phyloP scores from a whole-genome alignment of 1,140 invertebrate genomes.

The Pseudomyrmex concolor region DNA sequence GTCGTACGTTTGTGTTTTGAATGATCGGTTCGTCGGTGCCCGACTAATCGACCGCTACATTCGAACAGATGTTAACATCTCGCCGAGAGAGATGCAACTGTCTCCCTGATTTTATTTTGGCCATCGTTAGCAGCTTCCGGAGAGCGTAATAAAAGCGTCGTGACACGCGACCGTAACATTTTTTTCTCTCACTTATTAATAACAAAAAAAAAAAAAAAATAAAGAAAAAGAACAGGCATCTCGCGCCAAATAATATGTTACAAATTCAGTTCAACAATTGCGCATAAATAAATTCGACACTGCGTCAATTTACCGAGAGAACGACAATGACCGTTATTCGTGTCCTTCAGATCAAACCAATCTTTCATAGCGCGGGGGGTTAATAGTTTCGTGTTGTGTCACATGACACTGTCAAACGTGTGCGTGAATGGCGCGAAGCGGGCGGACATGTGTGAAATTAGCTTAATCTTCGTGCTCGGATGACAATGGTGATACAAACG shows the following conservation, averaged over 20 bases:
- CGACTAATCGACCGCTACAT: slow-evolving; percentile 74
- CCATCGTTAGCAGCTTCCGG: slow-evolving; percentile 69
- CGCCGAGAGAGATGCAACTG: slow-evolving; percentile 55
- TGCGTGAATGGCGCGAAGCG: slow-evolving; percentile 70
- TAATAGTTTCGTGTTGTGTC: slow-evolving; percentile 75
- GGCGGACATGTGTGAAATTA: slow-evolving; percentile 86
- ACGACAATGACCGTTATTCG: slow-evolving; percentile 55
- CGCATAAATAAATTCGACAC: not conserved
- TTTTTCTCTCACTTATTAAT: not conserved
- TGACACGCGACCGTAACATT: not conserved
- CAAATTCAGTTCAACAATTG: not conserved
- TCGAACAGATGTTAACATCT: slow-evolving; percentile 77
- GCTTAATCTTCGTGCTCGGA: slow-evolving; percentile 85
- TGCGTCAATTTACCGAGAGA: slow-evolving; percentile 51
- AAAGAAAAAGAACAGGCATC: too few species aligned
- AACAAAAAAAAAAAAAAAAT: too few species aligned
- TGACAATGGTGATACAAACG: slow-evolving; percentile 85
- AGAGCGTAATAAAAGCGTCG: not conserved
- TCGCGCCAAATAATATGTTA: not conserved
- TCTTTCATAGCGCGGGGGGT: slow-evolving; percentile 41
- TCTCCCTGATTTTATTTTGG: slow-evolving; percentile 65
- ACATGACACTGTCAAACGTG: slow-evolving; percentile 71
- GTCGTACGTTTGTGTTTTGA: slow-evolving; percentile 46
- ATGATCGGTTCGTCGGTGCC: slow-evolving; percentile 32
- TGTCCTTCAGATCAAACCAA: slow-evolving; percentile 30